phyloP scores from a whole-genome alignment of 2,888 invertebrate genomes.

The Emmelina monodactyla region DNA sequence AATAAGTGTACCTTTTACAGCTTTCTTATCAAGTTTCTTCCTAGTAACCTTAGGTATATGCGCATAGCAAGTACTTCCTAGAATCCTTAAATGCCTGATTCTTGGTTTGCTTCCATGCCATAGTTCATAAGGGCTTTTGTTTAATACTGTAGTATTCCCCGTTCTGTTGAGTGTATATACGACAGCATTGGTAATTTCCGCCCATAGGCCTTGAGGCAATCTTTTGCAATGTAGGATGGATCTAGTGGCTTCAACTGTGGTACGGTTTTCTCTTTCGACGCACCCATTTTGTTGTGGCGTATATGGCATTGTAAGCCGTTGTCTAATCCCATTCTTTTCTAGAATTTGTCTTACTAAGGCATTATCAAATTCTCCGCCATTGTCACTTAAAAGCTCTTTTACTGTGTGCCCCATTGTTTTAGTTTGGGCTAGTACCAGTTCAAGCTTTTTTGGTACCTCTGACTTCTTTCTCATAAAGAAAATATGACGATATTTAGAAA shows the following conservation, averaged over 20 bases:
- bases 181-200: conserved; percentile 12
- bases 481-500: background rate
- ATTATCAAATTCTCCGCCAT: conserved; percentile 1
- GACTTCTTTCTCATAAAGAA: background rate
- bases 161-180: conserved; percentile 15
- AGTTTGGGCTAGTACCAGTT: background rate
- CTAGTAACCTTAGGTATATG: no score
- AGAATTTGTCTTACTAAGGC: background rate
- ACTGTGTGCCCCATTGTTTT: background rate
- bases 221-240: conserved; percentile 8
- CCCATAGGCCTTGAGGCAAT: conserved; percentile 8
- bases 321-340: background rate
- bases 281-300: conserved; percentile 20
- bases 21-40: no score
- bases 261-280: conserved; percentile 16
- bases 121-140: no score
- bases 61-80: no score
- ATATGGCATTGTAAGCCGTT: conserved; percentile 15
- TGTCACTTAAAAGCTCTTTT: background rate
- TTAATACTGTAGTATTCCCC: no score
- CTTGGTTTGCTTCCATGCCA: no score
- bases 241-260: conserved; percentile 15
- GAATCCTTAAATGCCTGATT: no score
- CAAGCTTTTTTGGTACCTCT: background rate
- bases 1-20: no score